Evolutionary conservation across 2,888 invertebrate species (phyloP).

Genomic region (Oasisia sp.): DNA sequence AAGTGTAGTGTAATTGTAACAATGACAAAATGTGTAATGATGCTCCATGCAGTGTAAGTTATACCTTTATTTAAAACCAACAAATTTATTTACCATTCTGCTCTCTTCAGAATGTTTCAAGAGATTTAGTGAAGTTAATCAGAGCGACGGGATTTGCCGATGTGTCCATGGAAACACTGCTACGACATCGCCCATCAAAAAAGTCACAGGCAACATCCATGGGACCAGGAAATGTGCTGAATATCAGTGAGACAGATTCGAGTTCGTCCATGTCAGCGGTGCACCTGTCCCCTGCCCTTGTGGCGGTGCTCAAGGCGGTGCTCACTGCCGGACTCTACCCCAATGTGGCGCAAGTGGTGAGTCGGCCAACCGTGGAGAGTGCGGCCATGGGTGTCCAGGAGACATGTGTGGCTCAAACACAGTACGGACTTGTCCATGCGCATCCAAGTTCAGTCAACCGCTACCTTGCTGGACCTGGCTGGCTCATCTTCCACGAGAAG

Average conservation of each 20-base stretch:
- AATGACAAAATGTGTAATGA: background rate
- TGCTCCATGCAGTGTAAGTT: background rate
- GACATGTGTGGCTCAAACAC: constrained; percentile 54
- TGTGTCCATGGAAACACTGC: constrained; percentile 19
- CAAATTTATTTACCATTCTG: background rate
- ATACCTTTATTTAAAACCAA: background rate
- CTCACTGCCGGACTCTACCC: constrained; percentile 49
- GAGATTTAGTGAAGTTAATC: constrained; percentile 56
- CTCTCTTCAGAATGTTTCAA: constrained; percentile 54
- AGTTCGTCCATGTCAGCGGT: background rate
- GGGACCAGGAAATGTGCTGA: constrained; percentile 41
- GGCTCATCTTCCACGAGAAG: constrained; percentile 62
- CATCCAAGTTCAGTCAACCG: constrained; percentile 62
- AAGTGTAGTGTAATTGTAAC: too few relatives aligned
- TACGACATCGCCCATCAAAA: background rate
- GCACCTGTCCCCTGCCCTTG: constrained; percentile 43
- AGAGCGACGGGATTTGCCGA: constrained; percentile 51
- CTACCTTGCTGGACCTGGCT: constrained; percentile 51
- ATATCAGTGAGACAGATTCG: constrained; percentile 44
- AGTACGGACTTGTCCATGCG: constrained; percentile 54
- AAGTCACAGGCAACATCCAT: background rate
- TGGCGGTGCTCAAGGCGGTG: constrained; percentile 54
- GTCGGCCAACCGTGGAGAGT: constrained; percentile 45
- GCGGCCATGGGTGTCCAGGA: constrained; percentile 47
- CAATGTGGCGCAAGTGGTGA: constrained; percentile 44